A percentile compares a stretch with the other conserved stretches of the same genome.
These are phyloP conservation scores for Pteropus alecto DNA, from an alignment of 2,113 vertebrate genomes.

Conservation along the genomic window DNA sequence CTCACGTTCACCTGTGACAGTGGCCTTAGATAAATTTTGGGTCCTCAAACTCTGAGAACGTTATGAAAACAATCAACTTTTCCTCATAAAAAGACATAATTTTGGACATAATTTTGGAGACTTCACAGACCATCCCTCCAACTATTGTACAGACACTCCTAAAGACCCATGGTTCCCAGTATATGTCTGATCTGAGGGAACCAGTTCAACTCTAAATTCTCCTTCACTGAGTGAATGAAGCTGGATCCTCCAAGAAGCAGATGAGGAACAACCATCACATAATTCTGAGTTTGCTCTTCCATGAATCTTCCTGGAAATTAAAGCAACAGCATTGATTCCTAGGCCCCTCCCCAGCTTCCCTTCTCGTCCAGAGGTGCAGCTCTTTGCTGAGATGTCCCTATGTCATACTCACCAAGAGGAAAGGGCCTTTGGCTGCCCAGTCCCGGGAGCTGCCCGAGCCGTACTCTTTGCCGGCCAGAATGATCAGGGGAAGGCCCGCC, in stretches of 20 bases:
- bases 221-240: background rate
- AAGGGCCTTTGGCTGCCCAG: conserved; percentile 98
- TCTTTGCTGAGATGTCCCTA: background rate
- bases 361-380: background rate
- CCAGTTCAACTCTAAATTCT: background rate
- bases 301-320: background rate
- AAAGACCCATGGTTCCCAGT: background rate
- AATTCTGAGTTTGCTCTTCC: background rate
- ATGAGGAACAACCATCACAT: background rate
- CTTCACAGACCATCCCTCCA: background rate
- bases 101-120: background rate
- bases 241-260: background rate
- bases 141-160: background rate
- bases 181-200: background rate
- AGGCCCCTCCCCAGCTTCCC: background rate
- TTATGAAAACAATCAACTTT: background rate
- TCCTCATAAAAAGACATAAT: background rate
- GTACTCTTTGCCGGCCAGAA: conserved; percentile 97
- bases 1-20: background rate
- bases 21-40: background rate
- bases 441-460: conserved; percentile 97
- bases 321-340: background rate
- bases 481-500: conserved; percentile 87
- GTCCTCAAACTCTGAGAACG: background rate
- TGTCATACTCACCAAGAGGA: conserved; percentile 88